Evolutionary conservation across 2,888 invertebrate genomes (phyloP), one percentile per base, ranked within the genome.

Genomic region (Busseola fusca): DNA sequence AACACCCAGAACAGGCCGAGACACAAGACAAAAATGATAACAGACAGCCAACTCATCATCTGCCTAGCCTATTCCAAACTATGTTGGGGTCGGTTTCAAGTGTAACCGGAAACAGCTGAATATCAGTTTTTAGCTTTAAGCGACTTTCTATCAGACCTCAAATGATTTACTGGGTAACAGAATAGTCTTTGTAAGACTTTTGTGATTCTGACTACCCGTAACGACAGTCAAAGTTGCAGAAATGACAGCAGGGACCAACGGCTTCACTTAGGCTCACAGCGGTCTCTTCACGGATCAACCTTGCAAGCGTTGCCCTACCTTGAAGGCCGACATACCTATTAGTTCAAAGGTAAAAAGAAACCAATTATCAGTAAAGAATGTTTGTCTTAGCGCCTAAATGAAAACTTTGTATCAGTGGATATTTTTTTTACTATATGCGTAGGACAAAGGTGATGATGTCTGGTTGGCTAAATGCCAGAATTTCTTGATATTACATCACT

Each of bases 401-500:
- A 58, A 66, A 65, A 58, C 6, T 30, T 37, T 57, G 42, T 56
- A 48, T 64, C 54, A 18, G 52, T 21, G 25, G 40, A 18, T 54
- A 6, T 3, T 60, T 74, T 73, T 77, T 74, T 50, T 64, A 58
- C 54, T 52, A 16, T n/a, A n/a, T 3, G 62, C 45, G 48, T 69
- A 78, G 54, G 67, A 64, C 66, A 64, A 69, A 59, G 40, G 67
- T 68, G 69, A 58, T 73, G 74, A 80, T 65, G 52, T 65, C 14
- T 70, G 42, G 25, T 27, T 78, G 82, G 81, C 75, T 10, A 25
- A 40, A 45, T n/a, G 84, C 84, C 84, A 82, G 45, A 60, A 66
- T 78, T 74, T 57, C 64, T 65, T 60, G 34, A 27, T 76, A 73
- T 65, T 78, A 66, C 69, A 78, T 30, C 78, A 69, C 56, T 64